phyloP scores from a whole-genome alignment of 2,888 invertebrate genomes.

The Erpobdella octoculata region DNA sequence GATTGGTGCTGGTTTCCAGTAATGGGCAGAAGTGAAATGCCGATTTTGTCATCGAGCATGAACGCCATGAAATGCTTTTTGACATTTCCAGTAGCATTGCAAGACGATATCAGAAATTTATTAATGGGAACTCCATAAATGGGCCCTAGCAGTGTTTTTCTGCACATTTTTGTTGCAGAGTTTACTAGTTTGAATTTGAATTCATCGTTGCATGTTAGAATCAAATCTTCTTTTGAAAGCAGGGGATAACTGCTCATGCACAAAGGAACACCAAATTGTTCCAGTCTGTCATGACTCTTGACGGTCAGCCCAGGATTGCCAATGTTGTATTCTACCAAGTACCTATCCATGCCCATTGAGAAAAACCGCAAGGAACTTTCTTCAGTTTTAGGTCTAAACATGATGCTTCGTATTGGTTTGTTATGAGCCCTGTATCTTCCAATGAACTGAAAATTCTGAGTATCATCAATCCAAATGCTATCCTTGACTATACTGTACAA shows the following conservation, averaged over 20 bases:
- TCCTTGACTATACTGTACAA: constrained; percentile 40
- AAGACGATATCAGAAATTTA: constrained; percentile 40
- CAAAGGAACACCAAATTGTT: constrained; percentile 61
- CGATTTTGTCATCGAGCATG: constrained; percentile 61
- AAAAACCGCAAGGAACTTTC: not conserved
- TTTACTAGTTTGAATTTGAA: constrained; percentile 66
- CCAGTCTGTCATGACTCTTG: constrained; percentile 58
- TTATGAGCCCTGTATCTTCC: constrained; percentile 52
- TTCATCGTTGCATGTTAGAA: constrained; percentile 63
- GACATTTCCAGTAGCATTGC: not conserved
- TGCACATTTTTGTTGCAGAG: constrained; percentile 61
- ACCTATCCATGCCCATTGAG: constrained; percentile 1
- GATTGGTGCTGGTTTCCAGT: constrained; percentile 67
- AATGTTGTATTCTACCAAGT: constrained; percentile 52
- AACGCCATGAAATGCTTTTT: constrained; percentile 59
- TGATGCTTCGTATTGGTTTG: constrained; percentile 48
- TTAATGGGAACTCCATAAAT: constrained; percentile 61
- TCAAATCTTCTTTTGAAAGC: constrained; percentile 52
- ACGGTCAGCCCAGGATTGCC: constrained; percentile 47
- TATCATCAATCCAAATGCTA: constrained; percentile 30
- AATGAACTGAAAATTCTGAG: constrained; percentile 45
- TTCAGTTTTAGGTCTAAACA: constrained; percentile 39
- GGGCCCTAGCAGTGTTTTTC: constrained; percentile 64
- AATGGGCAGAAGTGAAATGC: constrained; percentile 63
- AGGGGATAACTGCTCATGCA: constrained; percentile 56